Conservation (phyloP, 2,888 invertebrate species). For the Tupiocoris notatus region DNA sequence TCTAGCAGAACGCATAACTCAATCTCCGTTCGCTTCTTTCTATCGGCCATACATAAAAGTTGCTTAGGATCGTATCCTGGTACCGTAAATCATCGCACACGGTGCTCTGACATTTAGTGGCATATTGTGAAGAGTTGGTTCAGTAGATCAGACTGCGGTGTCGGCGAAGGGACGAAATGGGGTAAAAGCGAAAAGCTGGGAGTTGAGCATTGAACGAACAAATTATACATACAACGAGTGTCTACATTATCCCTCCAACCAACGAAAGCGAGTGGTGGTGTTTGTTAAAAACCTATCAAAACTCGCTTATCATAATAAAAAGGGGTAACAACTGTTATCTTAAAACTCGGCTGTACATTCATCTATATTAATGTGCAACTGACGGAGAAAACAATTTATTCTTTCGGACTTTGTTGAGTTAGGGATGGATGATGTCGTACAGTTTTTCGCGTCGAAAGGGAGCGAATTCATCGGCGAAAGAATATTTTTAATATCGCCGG, state of each 20-base stretch:
- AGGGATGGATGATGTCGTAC: slow-evolving; percentile 7
- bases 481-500: neutral
- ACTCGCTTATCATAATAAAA: slow-evolving; percentile 48
- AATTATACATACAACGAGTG: slow-evolving; percentile 41
- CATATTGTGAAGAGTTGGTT: slow-evolving; percentile 19
- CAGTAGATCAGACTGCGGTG: no score
- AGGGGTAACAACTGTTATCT: slow-evolving; percentile 43
- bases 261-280: slow-evolving; percentile 29
- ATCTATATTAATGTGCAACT: slow-evolving; percentile 44
- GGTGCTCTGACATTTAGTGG: slow-evolving; percentile 8
- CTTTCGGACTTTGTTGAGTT: slow-evolving; percentile 32
- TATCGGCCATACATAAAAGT: slow-evolving; percentile 7
- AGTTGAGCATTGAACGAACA: slow-evolving; percentile 6
- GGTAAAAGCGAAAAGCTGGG: neutral
- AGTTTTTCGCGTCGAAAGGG: neutral
- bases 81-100: slow-evolving; percentile 9
- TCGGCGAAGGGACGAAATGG: neutral
- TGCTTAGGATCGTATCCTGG: neutral
- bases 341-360: slow-evolving; percentile 28
- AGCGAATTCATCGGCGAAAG: neutral
- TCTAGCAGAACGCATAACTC: slow-evolving; percentile 14
- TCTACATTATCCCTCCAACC: slow-evolving; percentile 29
- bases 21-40: slow-evolving; percentile 1
- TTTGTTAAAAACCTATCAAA: slow-evolving; percentile 47
- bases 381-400: slow-evolving; percentile 44